These are phyloP conservation scores for Clunio marinus DNA, from an alignment of 2,888 invertebrate genomes.

Conservation along the genomic window DNA sequence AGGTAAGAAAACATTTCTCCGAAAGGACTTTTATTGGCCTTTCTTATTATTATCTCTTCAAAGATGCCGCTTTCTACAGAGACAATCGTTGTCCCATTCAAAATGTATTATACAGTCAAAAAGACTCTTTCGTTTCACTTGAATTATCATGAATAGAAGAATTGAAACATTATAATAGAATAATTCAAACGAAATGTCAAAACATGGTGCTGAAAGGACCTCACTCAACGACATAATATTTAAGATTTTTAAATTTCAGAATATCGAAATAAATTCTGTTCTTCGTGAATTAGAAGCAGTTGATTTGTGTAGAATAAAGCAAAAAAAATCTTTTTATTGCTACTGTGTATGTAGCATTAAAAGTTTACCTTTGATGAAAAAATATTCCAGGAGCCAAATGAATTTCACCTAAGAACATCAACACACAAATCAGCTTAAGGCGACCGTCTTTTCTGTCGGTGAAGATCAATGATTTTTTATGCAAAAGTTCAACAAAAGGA, in stretches of 20 bases:
- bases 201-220: constrained; percentile 19
- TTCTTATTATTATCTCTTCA: background rate
- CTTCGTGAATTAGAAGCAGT: too few relatives aligned
- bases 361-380: too few relatives aligned
- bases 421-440: background rate
- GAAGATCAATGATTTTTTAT: background rate
- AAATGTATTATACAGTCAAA: constrained; percentile 19
- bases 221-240: background rate
- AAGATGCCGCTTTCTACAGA: constrained; percentile 33
- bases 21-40: constrained; percentile 9
- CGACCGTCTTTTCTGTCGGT: background rate
- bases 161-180: constrained; percentile 34
- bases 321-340: too few relatives aligned
- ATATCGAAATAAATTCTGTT: too few relatives aligned
- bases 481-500: constrained; percentile 14
- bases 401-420: too few relatives aligned
- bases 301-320: too few relatives aligned
- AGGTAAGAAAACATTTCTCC: background rate
- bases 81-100: background rate
- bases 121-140: constrained; percentile 31
- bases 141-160: background rate
- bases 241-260: too few relatives aligned
- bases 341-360: too few relatives aligned
- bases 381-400: constrained; percentile 12
- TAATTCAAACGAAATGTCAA: constrained; percentile 25